A percentile compares a stretch with the other conserved stretches of the same genome.
These are phyloP conservation scores for Salarias fasciatus DNA, from an alignment of 2,797 vertebrate genomes.

Conservation along the genomic window DNA sequence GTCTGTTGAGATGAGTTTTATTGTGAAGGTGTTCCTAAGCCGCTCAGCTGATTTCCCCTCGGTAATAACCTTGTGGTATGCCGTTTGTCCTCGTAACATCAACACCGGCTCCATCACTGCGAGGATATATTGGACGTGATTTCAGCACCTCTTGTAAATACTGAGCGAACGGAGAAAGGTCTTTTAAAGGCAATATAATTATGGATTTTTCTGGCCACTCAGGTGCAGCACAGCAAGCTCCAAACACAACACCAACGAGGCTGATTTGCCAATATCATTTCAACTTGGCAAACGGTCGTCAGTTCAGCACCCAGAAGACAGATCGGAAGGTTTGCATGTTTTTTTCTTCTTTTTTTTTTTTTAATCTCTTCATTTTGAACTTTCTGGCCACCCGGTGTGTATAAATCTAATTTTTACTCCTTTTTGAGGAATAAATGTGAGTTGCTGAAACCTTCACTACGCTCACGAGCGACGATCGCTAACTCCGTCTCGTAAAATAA, in stretches of 20 bases:
- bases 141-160: constrained; percentile 1
- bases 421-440: no score
- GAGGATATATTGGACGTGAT: background rate
- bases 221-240: background rate
- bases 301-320: background rate
- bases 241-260: background rate
- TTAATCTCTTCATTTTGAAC: background rate
- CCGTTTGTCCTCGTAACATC: background rate
- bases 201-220: background rate
- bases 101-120: background rate
- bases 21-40: background rate
- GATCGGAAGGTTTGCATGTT: background rate
- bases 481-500: no score
- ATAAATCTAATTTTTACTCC: no score
- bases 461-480: no score
- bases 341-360: background rate
- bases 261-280: background rate
- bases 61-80: background rate
- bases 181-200: background rate
- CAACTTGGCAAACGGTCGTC: background rate
- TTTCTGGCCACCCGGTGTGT: background rate
- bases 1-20: no score
- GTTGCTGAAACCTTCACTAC: no score
- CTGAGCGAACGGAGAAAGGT: background rate
- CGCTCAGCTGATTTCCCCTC: background rate